Percentiles rank a stretch among this genome's conserved stretches.
Conservation (phyloP, 2,888 invertebrate species). For the Quadriops clusia region DNA sequence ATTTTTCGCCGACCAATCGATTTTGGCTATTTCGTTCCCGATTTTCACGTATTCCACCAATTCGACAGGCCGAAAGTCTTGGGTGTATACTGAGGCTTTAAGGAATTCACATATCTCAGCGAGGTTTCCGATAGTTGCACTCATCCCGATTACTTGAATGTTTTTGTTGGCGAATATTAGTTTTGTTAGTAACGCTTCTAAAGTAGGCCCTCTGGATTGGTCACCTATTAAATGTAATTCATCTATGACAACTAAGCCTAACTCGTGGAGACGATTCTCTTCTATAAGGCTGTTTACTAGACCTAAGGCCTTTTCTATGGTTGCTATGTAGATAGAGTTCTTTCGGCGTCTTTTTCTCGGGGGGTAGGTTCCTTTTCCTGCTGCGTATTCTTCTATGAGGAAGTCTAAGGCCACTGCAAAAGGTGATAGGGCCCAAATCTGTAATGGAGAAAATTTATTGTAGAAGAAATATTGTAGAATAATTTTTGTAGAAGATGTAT, state of each 20-base stretch:
- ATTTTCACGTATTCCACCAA: conserved; percentile 75
- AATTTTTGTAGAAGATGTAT: not conserved
- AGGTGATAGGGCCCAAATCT: conserved; percentile 73
- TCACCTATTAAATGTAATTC: conserved; percentile 92
- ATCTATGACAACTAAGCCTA: conserved; percentile 77
- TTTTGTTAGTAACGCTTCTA: conserved; percentile 79
- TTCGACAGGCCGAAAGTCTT: conserved; percentile 82
- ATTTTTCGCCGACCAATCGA: conserved; percentile 39
- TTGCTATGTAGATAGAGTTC: conserved; percentile 77
- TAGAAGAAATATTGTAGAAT: not conserved
- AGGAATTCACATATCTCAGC: conserved; percentile 70
- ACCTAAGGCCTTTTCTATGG: conserved; percentile 87
- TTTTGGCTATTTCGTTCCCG: conserved; percentile 42
- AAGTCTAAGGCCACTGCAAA: conserved; percentile 83
- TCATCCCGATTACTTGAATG: conserved; percentile 91
- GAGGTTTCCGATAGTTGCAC: conserved; percentile 91
- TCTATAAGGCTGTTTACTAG: conserved; percentile 80
- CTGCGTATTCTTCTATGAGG: conserved; percentile 90
- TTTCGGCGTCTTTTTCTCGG: conserved; percentile 61
- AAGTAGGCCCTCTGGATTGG: conserved; percentile 65
- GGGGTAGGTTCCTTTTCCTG: conserved; percentile 74
- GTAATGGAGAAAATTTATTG: not conserved
- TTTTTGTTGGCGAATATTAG: conserved; percentile 52
- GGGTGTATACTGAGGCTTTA: conserved; percentile 66
- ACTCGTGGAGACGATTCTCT: conserved; percentile 54